Evolutionary conservation across 1,140 invertebrate species (phyloP).

Genomic region (Pogonognathellus flavescens): DNA sequence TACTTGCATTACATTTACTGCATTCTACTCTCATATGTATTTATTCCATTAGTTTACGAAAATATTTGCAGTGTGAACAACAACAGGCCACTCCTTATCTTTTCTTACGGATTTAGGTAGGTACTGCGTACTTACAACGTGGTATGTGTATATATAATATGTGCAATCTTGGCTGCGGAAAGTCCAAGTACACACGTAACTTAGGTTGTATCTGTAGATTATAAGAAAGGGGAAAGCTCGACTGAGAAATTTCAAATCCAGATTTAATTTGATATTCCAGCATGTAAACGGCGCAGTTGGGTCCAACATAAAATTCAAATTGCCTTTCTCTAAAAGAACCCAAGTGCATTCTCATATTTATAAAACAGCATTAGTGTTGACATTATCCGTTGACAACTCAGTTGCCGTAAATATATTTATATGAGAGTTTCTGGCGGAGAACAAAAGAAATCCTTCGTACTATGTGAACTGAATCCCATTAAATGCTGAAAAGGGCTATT

Average conservation of each 20-base stretch:
- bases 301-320: conserved; percentile 34
- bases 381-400: not conserved
- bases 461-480: not conserved
- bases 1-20: too few species aligned
- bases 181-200: too few species aligned
- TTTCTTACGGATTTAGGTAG: too few species aligned
- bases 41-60: too few species aligned
- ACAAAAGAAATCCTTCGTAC: not conserved
- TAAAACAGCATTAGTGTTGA: not conserved
- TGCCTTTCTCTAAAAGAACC: conserved; percentile 35
- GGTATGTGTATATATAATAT: not conserved
- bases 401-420: too few species aligned
- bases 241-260: conserved; percentile 3
- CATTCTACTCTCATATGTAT: too few species aligned
- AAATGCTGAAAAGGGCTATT: conserved; percentile 11
- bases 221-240: not conserved
- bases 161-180: not conserved
- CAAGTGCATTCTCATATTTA: conserved; percentile 29
- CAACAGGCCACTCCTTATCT: too few species aligned
- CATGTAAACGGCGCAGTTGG: conserved; percentile 21
- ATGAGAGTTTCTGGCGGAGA: too few species aligned
- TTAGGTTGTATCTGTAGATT: too few species aligned
- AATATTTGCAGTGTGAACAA: too few species aligned
- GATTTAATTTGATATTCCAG: conserved; percentile 43
- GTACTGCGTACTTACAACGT: too few species aligned